Evolutionary conservation across 1,140 invertebrate genomes (phyloP).

Genomic region (Elymnias hypermnestra): DNA sequence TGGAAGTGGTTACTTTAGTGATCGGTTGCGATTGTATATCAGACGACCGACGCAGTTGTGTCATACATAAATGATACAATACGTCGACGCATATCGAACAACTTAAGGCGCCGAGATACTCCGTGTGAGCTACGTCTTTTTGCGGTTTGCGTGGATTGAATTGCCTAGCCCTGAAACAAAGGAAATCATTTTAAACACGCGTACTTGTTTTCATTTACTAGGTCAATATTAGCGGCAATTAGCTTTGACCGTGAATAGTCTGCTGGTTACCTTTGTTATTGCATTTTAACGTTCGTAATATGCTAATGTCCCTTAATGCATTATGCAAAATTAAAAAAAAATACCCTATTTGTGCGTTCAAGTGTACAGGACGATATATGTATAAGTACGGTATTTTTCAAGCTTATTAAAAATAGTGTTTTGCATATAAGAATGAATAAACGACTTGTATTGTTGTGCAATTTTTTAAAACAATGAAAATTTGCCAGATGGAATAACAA

Average conservation of each 20-base stretch:
- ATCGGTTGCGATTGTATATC: slow-evolving; percentile 37
- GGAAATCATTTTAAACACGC: slow-evolving; percentile 23
- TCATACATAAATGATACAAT: slow-evolving; percentile 48
- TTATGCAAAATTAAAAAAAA: too few relatives aligned
- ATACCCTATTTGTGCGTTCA: too few relatives aligned
- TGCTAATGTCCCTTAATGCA: not conserved
- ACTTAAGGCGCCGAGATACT: slow-evolving; percentile 24
- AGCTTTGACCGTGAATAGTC: slow-evolving; percentile 24
- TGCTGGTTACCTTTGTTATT: slow-evolving; percentile 5
- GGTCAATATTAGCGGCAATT: slow-evolving; percentile 26
- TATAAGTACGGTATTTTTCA: too few relatives aligned
- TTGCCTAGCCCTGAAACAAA: slow-evolving; percentile 43
- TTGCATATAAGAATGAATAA: too few relatives aligned
- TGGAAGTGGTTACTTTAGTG: slow-evolving; percentile 48
- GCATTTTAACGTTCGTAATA: not conserved
- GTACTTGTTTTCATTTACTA: slow-evolving; percentile 19
- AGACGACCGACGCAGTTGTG: slow-evolving; percentile 42
- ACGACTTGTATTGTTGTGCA: too few relatives aligned
- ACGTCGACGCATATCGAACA: slow-evolving; percentile 41
- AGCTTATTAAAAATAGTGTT: too few relatives aligned
- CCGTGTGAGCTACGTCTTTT: slow-evolving; percentile 28
- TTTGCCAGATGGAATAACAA: too few relatives aligned
- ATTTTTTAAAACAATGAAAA: too few relatives aligned
- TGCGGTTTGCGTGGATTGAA: slow-evolving; percentile 24
- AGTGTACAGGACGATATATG: too few relatives aligned